Percentiles rank a stretch among this genome's conserved stretches.
Evolutionary conservation across 2,888 invertebrate species (phyloP).

Genomic region (Limnephilus marmoratus): DNA sequence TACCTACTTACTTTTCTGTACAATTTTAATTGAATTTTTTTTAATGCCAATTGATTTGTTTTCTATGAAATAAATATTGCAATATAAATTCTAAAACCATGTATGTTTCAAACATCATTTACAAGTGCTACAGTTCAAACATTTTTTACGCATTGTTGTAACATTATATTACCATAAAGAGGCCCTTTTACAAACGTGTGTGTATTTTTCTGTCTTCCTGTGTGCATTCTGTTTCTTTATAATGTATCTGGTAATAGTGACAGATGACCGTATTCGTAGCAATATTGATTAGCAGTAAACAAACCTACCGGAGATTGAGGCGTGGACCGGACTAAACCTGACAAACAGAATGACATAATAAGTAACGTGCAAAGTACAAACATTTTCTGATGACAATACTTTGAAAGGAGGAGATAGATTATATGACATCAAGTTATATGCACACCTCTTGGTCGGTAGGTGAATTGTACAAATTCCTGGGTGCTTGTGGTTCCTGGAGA

Average conservation of each 20-base stretch:
- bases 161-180: neutral
- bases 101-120: slow-evolving; percentile 5
- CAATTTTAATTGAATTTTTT: neutral
- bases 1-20: neutral
- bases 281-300: neutral
- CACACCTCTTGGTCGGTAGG: neutral
- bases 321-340: neutral
- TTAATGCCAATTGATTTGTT: neutral
- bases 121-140: slow-evolving; percentile 19
- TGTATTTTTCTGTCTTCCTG: neutral
- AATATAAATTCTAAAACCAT: slow-evolving; percentile 26
- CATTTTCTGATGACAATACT: neutral
- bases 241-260: neutral
- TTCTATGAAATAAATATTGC: neutral
- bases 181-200: slow-evolving; percentile 8
- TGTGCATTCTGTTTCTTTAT: neutral
- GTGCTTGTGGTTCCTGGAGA: neutral
- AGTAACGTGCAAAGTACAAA: neutral
- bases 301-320: neutral
- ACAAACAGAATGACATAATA: neutral
- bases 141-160: slow-evolving; percentile 28
- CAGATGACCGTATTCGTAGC: neutral
- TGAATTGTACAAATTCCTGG: neutral
- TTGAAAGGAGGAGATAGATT: neutral
- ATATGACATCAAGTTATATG: neutral